Percentiles rank a stretch among this genome's conserved stretches.
Conservation (phyloP, 30 jellyfish, hydroid and myxozoan genomes). For the Hydractinia symbiolongicarpus region DNA sequence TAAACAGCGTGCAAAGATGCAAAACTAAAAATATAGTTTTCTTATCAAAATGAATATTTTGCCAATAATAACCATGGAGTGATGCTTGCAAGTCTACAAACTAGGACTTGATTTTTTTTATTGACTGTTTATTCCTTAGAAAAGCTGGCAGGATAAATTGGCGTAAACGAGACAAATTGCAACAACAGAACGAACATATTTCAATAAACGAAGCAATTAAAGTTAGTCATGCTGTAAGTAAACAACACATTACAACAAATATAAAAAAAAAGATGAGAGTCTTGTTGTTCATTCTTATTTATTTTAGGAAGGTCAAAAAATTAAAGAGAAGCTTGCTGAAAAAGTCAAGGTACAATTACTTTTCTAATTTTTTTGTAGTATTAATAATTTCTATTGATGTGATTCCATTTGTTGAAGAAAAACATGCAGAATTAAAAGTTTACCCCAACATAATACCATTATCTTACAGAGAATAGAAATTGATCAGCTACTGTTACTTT, state of each 20-base stretch:
- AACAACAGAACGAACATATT: conserved; percentile 70
- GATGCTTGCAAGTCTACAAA: too few species aligned
- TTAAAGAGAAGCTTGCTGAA: conserved; percentile 80
- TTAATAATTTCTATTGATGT: too few species aligned
- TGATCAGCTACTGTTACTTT: not conserved
- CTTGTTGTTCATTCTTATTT: not conserved
- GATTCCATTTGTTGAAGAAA: too few species aligned
- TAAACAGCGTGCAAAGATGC: too few species aligned
- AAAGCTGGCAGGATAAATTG: conserved; percentile 73
- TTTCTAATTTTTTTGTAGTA: not conserved
- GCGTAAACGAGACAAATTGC: conserved; percentile 79
- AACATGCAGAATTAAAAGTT: too few species aligned
- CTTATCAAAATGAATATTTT: too few species aligned
- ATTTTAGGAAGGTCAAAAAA: conserved; percentile 79
- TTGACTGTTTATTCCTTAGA: conserved; percentile 19
- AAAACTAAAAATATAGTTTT: too few species aligned
- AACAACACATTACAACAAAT: too few species aligned
- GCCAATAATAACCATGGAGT: too few species aligned
- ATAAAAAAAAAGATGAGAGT: not conserved
- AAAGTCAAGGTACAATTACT: conserved; percentile 59
- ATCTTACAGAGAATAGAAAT: too few species aligned
- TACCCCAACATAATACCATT: too few species aligned
- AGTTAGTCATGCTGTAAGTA: conserved; percentile 41
- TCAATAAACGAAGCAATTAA: conserved; percentile 57
- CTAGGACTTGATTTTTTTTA: not conserved